A percentile compares a stretch with the other conserved stretches of the same genome.
phyloP scores from a whole-genome alignment of 2,797 vertebrate genomes.

The Ptychobarbus kaznakovi region DNA sequence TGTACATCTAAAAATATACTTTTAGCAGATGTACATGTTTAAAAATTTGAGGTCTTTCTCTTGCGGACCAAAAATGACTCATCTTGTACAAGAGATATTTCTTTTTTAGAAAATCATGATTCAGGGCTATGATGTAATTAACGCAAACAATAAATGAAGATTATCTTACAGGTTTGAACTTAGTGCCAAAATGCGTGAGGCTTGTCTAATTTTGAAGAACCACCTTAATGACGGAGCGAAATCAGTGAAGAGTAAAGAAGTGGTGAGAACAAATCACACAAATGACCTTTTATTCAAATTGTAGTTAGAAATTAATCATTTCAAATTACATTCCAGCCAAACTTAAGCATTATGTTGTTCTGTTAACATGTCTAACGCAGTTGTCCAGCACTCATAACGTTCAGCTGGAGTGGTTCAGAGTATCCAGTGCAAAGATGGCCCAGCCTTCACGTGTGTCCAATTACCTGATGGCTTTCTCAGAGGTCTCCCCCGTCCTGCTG shows the following conservation, averaged over 20 bases:
- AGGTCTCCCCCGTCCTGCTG: conserved; percentile 83
- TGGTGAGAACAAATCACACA: conserved; percentile 77
- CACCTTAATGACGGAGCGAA: conserved; percentile 82
- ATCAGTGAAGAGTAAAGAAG: conserved; percentile 84
- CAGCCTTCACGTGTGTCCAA: conserved; percentile 77
- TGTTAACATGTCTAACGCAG: conserved; percentile 64
- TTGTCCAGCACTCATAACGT: conserved; percentile 85
- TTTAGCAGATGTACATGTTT: background rate
- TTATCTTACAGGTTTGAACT: conserved; percentile 86
- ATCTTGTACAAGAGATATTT: background rate
- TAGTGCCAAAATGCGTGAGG: conserved; percentile 91
- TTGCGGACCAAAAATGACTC: background rate
- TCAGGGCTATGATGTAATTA: background rate
- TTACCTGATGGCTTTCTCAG: conserved; percentile 84
- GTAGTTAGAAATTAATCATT: background rate
- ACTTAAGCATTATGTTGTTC: background rate
- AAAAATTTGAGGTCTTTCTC: background rate
- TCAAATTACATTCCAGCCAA: background rate
- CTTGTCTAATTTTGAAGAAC: conserved; percentile 87
- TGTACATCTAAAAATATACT: background rate
- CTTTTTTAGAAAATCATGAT: background rate
- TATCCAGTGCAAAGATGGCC: conserved; percentile 91
- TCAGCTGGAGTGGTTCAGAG: conserved; percentile 93
- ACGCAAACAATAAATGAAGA: background rate
- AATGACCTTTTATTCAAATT: background rate